These are phyloP conservation scores for Dicrostonyx torquatus DNA, from an alignment of 2,797 vertebrate species.

Conservation along the genomic window DNA sequence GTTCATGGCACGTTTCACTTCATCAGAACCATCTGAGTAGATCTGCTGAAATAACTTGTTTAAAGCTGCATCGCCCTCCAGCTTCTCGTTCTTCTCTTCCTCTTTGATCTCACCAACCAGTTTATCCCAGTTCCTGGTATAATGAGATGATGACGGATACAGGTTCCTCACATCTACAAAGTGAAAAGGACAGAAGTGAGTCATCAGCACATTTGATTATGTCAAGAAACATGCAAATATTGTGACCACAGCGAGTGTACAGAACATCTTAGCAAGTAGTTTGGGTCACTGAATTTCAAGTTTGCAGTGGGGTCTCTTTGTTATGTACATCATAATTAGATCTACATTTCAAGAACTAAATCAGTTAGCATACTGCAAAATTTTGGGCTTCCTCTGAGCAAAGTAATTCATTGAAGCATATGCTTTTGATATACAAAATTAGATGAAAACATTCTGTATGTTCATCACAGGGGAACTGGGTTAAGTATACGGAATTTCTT, in stretches of 20 bases:
- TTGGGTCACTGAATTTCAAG: constrained; percentile 33
- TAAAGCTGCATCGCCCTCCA: constrained; percentile 97
- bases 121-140: constrained; percentile 96
- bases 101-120: constrained; percentile 94
- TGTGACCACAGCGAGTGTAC: background rate
- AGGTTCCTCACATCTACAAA: constrained; percentile 85
- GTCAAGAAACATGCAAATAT: constrained; percentile 30
- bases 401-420: constrained; percentile 31
- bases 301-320: constrained; percentile 40
- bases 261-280: constrained; percentile 19
- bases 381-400: background rate
- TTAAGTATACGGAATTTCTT: background rate
- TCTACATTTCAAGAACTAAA: constrained; percentile 10
- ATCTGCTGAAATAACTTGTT: constrained; percentile 98
- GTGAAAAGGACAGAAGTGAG: constrained; percentile 59
- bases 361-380: constrained; percentile 11
- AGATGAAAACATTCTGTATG: constrained; percentile 38
- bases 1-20: constrained; percentile 99
- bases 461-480: background rate
- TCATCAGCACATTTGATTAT: constrained; percentile 31
- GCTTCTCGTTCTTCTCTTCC: constrained; percentile 95
- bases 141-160: constrained; percentile 94
- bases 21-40: constrained; percentile 96
- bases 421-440: constrained; percentile 2
- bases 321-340: constrained; percentile 37